Percentiles rank a stretch among this genome's conserved stretches.
These are phyloP conservation scores for Polymixis flavicincta DNA, from an alignment of 2,888 invertebrate genomes.

Conservation along the genomic window DNA sequence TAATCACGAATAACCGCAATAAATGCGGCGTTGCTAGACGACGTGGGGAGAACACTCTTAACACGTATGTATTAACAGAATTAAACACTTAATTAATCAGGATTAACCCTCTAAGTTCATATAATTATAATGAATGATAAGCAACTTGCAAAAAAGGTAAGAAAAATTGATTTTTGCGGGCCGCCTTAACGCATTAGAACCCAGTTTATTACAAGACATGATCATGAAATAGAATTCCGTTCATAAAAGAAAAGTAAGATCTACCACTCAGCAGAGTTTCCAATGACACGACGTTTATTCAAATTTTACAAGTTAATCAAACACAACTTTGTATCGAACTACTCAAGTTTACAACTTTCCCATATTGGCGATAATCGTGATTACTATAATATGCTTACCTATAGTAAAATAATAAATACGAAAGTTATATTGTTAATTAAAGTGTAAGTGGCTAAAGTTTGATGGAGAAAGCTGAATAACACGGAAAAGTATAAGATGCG, in stretches of 20 bases:
- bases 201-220: neutral
- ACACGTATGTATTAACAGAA: too few relatives aligned
- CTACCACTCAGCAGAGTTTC: neutral
- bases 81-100: too few relatives aligned
- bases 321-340: conserved; percentile 16
- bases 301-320: conserved; percentile 25
- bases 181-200: neutral
- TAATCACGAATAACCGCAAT: too few relatives aligned
- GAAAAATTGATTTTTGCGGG: too few relatives aligned
- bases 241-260: conserved; percentile 3
- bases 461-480: conserved; percentile 38
- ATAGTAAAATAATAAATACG: conserved; percentile 47
- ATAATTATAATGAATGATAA: too few relatives aligned
- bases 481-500: conserved; percentile 29
- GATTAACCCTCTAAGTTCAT: too few relatives aligned
- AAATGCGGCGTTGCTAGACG: too few relatives aligned
- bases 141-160: too few relatives aligned
- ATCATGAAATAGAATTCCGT: neutral
- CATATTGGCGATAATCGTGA: conserved; percentile 23
- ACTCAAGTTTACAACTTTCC: conserved; percentile 26
- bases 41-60: too few relatives aligned
- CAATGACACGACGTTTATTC: conserved; percentile 11
- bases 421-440: conserved; percentile 41
- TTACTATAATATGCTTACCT: conserved; percentile 19
- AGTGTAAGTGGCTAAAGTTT: conserved; percentile 30